A percentile compares a stretch with the other conserved stretches of the same genome.
Evolutionary conservation across 2,888 invertebrate genomes (phyloP).

Genomic region (Hesperia comma): DNA sequence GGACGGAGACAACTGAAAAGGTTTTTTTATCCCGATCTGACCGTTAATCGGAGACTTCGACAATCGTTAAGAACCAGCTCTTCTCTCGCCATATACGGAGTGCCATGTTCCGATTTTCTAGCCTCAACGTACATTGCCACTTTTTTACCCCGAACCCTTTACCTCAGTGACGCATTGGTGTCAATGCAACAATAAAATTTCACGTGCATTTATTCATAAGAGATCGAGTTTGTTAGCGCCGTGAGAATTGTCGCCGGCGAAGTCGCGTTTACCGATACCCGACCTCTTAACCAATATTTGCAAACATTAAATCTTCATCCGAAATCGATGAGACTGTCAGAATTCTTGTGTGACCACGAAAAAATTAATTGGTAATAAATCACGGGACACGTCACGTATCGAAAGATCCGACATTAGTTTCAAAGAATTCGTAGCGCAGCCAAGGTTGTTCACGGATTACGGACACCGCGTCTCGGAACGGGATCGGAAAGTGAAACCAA

Average conservation of each 20-base stretch:
- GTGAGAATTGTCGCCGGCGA: constrained; percentile 52
- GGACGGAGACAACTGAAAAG: constrained; percentile 63
- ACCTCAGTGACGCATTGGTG: constrained; percentile 70
- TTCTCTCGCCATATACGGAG: constrained; percentile 62
- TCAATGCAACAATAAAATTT: constrained; percentile 79
- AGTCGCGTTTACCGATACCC: constrained; percentile 67
- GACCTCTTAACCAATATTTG: constrained; percentile 76
- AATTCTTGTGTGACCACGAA: constrained; percentile 47
- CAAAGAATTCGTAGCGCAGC: constrained; percentile 54
- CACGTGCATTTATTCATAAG: constrained; percentile 70
- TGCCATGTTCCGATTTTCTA: constrained; percentile 78
- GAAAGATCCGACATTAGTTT: constrained; percentile 39
- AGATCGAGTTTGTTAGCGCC: constrained; percentile 54
- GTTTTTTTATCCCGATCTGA: constrained; percentile 62
- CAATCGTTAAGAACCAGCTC: constrained; percentile 74
- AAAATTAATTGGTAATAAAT: constrained; percentile 52
- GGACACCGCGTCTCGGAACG: constrained; percentile 49
- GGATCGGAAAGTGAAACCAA: constrained; percentile 72
- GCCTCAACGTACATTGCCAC: constrained; percentile 64
- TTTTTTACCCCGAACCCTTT: constrained; percentile 63
- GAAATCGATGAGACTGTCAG: constrained; percentile 57
- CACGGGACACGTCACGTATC: constrained; percentile 41
- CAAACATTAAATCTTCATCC: constrained; percentile 61
- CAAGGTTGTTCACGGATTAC: constrained; percentile 67
- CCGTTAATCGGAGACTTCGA: constrained; percentile 77